These are phyloP conservation scores for Pseudopleuronectes americanus DNA, from an alignment of 2,797 vertebrate genomes.

Conservation along the genomic window DNA sequence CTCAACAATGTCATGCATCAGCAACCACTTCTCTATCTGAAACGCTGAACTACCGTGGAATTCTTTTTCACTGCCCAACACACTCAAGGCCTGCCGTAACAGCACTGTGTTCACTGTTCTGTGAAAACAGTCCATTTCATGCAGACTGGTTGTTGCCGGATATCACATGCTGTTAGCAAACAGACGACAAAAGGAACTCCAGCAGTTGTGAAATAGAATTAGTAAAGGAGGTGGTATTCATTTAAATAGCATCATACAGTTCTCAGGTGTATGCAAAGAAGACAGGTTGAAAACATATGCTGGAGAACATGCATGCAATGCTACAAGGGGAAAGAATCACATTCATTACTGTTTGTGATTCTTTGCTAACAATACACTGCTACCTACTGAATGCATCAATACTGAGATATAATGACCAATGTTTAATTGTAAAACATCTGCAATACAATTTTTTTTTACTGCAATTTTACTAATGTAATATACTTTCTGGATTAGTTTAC, in stretches of 20 bases:
- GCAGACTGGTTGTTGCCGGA: constrained; percentile 53
- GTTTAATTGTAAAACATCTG: not conserved
- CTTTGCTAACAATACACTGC: constrained; percentile 23
- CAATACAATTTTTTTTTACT: constrained; percentile 5
- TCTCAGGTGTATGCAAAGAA: constrained; percentile 41
- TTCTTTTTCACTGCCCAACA: constrained; percentile 48
- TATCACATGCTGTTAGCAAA: constrained; percentile 69
- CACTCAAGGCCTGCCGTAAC: constrained; percentile 23
- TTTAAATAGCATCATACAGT: constrained; percentile 51
- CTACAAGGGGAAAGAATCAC: constrained; percentile 38
- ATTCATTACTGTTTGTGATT: constrained; percentile 34
- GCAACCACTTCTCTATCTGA: constrained; percentile 23
- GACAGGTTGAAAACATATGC: constrained; percentile 64
- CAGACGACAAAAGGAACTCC: constrained; percentile 22
- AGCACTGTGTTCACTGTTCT: constrained; percentile 6
- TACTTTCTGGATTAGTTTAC: not conserved
- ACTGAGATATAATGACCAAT: not conserved
- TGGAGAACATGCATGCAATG: constrained; percentile 65
- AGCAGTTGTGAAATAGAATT: constrained; percentile 33
- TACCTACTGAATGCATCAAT: constrained; percentile 12
- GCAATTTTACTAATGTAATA: not conserved
- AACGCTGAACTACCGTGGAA: constrained; percentile 39
- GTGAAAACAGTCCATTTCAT: constrained; percentile 46
- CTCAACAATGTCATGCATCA: constrained; percentile 18
- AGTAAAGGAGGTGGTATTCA: constrained; percentile 30